These are phyloP conservation scores for Papilio gigon DNA, from an alignment of 2,888 invertebrate genomes.

Conservation along the genomic window DNA sequence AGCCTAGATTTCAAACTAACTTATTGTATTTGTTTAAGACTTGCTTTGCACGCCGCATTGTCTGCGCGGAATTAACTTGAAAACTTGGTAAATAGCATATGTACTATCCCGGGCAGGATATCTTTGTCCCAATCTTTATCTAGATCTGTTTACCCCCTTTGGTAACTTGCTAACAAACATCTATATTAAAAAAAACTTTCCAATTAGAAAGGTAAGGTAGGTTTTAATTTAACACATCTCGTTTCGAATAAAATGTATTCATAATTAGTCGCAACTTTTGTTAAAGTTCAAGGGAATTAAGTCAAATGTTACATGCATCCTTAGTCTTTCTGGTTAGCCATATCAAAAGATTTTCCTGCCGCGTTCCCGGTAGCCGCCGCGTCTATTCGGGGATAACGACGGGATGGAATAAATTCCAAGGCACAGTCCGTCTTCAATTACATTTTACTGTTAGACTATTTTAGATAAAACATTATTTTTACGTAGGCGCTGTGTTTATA, in stretches of 20 bases:
- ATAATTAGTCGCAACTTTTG: background rate
- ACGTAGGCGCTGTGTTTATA: background rate
- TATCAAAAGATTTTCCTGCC: conserved; percentile 50
- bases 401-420: conserved; percentile 23
- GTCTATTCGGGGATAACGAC: conserved; percentile 42
- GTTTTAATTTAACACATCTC: background rate
- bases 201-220: no score
- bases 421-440: conserved; percentile 4
- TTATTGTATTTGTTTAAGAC: no score
- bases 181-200: no score
- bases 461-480: background rate
- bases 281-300: background rate
- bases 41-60: no score
- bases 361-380: conserved; percentile 47
- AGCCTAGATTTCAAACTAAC: no score
- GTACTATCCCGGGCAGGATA: no score
- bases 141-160: no score
- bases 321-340: conserved; percentile 41
- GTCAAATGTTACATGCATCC: conserved; percentile 25
- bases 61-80: no score
- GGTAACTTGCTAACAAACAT: no score
- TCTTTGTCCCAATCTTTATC: no score
- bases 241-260: background rate
- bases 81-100: no score
- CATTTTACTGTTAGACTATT: background rate